Evolutionary conservation across 37 sponge, comb jelly and placozoan species (phyloP).

Genomic region (Theonella swinhoei): DNA sequence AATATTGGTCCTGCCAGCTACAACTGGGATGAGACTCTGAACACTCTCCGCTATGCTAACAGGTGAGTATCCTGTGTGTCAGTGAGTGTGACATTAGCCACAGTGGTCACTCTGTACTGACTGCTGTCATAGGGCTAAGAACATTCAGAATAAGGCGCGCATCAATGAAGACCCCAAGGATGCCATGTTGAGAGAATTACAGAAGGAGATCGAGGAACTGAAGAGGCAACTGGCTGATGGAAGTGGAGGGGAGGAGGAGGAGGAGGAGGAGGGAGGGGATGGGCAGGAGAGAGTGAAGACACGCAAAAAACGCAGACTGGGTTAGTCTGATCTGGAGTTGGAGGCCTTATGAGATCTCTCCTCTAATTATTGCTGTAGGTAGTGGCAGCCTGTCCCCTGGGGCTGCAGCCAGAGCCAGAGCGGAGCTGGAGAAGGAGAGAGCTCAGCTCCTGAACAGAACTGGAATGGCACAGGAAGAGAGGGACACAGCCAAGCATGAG

Average conservation of each 20-base stretch:
- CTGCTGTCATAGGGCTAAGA: conserved; percentile 79
- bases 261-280: conserved; percentile 39
- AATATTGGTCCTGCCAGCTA: conserved; percentile 97
- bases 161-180: conserved; percentile 99
- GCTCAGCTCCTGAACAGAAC: conserved; percentile 57
- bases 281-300: conserved; percentile 23
- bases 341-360: neutral
- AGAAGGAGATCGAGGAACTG: conserved; percentile 93
- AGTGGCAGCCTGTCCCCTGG: conserved; percentile 65
- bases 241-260: conserved; percentile 47
- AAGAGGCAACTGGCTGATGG: conserved; percentile 81
- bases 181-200: conserved; percentile 97
- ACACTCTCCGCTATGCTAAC: conserved; percentile 78
- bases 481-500: conserved; percentile 60
- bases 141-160: conserved; percentile 92
- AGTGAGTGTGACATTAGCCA: too few species aligned
- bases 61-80: too few species aligned
- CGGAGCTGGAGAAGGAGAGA: conserved; percentile 83
- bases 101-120: neutral
- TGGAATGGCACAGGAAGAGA: conserved; percentile 89
- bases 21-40: conserved; percentile 93
- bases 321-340: neutral
- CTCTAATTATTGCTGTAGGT: neutral
- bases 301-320: conserved; percentile 5
- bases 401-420: conserved; percentile 21